Percentiles rank a stretch among this genome's conserved stretches.
Conservation (phyloP, 2,888 invertebrate genomes). For the Agriopis marginaria region DNA sequence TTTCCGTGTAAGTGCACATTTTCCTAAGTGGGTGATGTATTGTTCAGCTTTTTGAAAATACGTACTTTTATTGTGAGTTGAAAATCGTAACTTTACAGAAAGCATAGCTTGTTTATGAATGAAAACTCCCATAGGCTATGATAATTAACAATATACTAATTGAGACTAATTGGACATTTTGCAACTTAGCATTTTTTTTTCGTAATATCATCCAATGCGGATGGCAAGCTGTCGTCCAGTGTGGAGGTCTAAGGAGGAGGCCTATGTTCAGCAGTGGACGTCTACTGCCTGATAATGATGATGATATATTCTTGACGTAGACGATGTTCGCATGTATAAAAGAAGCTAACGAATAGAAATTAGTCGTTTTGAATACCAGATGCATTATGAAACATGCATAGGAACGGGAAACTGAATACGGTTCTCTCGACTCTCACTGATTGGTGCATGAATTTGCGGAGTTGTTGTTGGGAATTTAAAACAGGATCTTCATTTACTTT, state of each 20-base stretch:
- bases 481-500: background rate
- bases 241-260: too few relatives aligned
- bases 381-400: slow-evolving; percentile 38
- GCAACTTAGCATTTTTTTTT: too few relatives aligned
- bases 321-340: slow-evolving; percentile 5
- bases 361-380: slow-evolving; percentile 40
- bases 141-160: too few relatives aligned
- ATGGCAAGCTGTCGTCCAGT: too few relatives aligned
- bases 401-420: slow-evolving; percentile 32
- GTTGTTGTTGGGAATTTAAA: background rate
- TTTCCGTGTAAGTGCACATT: slow-evolving; percentile 36
- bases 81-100: background rate
- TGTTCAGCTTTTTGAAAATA: slow-evolving; percentile 19
- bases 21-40: slow-evolving; percentile 39
- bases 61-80: slow-evolving; percentile 6
- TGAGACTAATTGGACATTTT: too few relatives aligned
- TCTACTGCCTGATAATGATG: too few relatives aligned
- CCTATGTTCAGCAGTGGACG: too few relatives aligned
- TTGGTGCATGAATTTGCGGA: slow-evolving; percentile 4
- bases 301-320: too few relatives aligned
- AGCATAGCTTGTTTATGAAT: background rate
- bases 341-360: slow-evolving; percentile 41
- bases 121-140: background rate
- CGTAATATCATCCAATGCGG: too few relatives aligned
- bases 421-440: slow-evolving; percentile 5